Evolutionary conservation across 2,113 vertebrate species (phyloP), one percentile per base, ranked within the genome.

Genomic region (Scopus umbretta): DNA sequence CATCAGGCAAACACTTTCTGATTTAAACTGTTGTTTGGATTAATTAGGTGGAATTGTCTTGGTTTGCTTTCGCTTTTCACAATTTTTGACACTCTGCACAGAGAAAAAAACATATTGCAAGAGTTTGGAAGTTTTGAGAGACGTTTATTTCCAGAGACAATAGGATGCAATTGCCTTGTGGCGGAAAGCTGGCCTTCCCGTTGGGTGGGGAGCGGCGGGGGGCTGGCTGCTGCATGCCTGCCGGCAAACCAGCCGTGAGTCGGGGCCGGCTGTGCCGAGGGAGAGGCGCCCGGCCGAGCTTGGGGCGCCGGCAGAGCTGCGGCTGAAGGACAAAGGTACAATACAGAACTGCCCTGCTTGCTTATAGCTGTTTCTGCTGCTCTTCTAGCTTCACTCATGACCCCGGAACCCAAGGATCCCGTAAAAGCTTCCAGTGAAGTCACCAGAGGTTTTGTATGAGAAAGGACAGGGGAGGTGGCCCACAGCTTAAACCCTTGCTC

Each of bases 21-120:
- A 95, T 97, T 97, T 96, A 94, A 98, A 91, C 94, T 42, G 73
- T 81, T 95, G 95, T 38, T 92, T 83, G 94, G 43, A 92, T 94
- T 98, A 97, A 97, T 98, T 97, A 96, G 88, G 92, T 91, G 96
- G 97, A 97, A 95, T 82, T 88, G 89, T 96, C 94, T 93, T 80
- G 88, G 92, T 96, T 96, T 88, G 83, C 82, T 68, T 86, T 90
- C 71, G 42, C 75, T 84, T 94, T 71, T 65, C 88, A 40, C 61
- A 6, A 1, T 55, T 88, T 68, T 56, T 63, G 47, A 71, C 34
- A 9, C 38, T 74, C 87, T 45, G 76, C 43, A 10, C n/a, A 19
- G 26, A 30, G 53, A 7, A 42, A 67, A 42, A 50, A 66, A 61
- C 36, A 13, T 38, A 34, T 9, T 26, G 20, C 52, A 16, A 36